Percentiles rank a stretch among this genome's conserved stretches.
These are phyloP conservation scores for Drosophila kuntzei DNA, from an alignment of 2,888 invertebrate genomes.

Conservation along the genomic window DNA sequence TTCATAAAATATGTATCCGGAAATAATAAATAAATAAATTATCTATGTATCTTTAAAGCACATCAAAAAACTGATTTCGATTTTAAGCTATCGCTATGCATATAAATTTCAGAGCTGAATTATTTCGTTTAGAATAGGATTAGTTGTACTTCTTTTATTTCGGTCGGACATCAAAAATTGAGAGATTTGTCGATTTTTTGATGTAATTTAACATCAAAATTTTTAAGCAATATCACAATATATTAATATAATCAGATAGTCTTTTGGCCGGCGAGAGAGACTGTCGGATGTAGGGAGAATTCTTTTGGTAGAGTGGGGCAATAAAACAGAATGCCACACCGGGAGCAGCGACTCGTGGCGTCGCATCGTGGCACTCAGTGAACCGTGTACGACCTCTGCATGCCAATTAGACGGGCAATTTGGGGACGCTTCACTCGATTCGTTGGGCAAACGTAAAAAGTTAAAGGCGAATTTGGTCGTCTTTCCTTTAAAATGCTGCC, in stretches of 20 bases:
- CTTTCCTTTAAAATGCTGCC: conserved; percentile 41
- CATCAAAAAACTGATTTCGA: too few relatives aligned
- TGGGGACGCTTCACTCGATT: conserved; percentile 40
- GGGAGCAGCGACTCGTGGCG: conserved; percentile 11
- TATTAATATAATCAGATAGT: conserved; percentile 9
- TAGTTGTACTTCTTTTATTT: too few relatives aligned
- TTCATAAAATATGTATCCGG: neutral
- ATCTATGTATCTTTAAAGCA: too few relatives aligned
- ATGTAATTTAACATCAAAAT: too few relatives aligned
- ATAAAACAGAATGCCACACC: conserved; percentile 8
- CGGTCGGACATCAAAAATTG: too few relatives aligned
- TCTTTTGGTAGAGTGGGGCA: neutral
- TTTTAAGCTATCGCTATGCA: too few relatives aligned
- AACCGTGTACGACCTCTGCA: conserved; percentile 73
- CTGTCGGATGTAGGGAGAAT: neutral
- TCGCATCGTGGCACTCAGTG: conserved; percentile 23
- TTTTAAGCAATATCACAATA: neutral
- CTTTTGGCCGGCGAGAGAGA: neutral
- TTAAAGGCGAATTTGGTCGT: conserved; percentile 36
- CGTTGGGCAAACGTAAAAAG: conserved; percentile 43
- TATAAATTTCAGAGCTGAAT: too few relatives aligned
- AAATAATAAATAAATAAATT: too few relatives aligned
- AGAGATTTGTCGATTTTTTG: too few relatives aligned
- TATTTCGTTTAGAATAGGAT: too few relatives aligned
- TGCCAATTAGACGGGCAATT: conserved; percentile 71